phyloP scores from a whole-genome alignment of 2,797 vertebrate genomes.

The Xiphophorus birchmanni region DNA sequence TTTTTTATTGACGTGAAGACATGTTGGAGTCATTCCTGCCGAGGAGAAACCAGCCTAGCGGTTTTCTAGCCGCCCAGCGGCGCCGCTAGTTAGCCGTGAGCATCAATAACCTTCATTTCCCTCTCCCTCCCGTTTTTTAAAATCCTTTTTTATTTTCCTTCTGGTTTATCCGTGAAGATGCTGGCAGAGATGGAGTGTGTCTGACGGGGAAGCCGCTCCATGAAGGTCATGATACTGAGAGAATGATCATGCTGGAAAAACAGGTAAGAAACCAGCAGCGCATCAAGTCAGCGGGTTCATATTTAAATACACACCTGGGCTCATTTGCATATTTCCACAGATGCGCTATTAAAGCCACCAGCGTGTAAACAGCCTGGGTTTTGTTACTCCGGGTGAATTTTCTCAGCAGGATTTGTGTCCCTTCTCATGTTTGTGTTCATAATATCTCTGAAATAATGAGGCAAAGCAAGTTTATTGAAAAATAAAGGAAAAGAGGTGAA shows the following conservation, averaged over 20 bases:
- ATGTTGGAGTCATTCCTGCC: constrained; percentile 46
- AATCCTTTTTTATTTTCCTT: background rate
- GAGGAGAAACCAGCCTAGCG: constrained; percentile 40
- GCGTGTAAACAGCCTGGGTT: background rate
- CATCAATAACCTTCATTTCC: constrained; percentile 11
- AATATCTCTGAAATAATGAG: background rate
- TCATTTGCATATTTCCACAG: constrained; percentile 44
- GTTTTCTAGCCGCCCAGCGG: constrained; percentile 20
- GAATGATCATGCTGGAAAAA: constrained; percentile 84
- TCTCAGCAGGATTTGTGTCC: background rate
- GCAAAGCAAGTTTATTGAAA: background rate
- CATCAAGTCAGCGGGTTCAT: background rate
- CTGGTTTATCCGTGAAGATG: constrained; percentile 51
- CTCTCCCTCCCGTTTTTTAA: background rate
- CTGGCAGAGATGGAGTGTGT: constrained; percentile 45
- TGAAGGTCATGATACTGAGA: constrained; percentile 79
- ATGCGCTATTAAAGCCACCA: background rate
- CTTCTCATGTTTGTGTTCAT: background rate
- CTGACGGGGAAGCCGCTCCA: constrained; percentile 59
- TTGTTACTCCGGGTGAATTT: background rate
- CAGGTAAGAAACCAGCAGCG: constrained; percentile 59
- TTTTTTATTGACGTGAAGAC: constrained; percentile 37
- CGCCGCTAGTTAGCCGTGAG: constrained; percentile 28
- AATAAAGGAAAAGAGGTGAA: background rate
- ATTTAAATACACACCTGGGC: constrained; percentile 42